Base-by-base conservation (phyloP, 2,113 vertebrate species). In the Xenopus laevis region DNA sequence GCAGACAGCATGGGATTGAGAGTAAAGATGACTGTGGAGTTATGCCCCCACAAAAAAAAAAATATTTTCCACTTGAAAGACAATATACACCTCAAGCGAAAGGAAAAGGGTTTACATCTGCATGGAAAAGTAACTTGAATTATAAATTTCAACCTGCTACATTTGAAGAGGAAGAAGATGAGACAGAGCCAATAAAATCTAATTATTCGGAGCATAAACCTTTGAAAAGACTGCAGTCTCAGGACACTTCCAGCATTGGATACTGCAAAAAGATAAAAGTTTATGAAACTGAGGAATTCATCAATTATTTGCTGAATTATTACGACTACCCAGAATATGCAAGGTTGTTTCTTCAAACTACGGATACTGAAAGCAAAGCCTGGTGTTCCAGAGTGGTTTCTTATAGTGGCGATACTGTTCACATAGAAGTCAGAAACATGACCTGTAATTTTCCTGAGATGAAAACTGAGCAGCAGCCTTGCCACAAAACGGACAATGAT, bases 261-360 rank as follows among this genome's bases (percentile, higher is more conserved):
- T 0, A 7, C 23, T 58, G 60, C 78, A 87, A 71, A 80, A 91
- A 83, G 69, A 79, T 67, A 63, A 92, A 92, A 78, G 83, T 91
- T 77, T 92, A 90, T 40, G 90, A 92, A 81, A 91, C 88, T 0
- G 89, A 92, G 74, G 89, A 92, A 79, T 92, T 93, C 77, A 86
- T 91, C 72, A 68, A 90, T 80, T 93, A 92, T 72, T 80, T 92
- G 53, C 76, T 93, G 20, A 92, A 93, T 81, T 86, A 91, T 67
- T 91, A 91, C 55, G 84, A 84, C 61, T 80, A 82, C 59, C 87
- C 90, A 21, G 53, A 76, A 46, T 88, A 87, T 30, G 78, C 83
- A 17, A 86, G 85, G 12, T 66, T 87, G 74, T 89, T 78, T 80
- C 67, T 85, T n/a, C 79, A 85, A 70, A 71, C 81, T 50, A 82